phyloP scores from a whole-genome alignment of 2,797 vertebrate species.

The Chrysocyon brachyurus region DNA sequence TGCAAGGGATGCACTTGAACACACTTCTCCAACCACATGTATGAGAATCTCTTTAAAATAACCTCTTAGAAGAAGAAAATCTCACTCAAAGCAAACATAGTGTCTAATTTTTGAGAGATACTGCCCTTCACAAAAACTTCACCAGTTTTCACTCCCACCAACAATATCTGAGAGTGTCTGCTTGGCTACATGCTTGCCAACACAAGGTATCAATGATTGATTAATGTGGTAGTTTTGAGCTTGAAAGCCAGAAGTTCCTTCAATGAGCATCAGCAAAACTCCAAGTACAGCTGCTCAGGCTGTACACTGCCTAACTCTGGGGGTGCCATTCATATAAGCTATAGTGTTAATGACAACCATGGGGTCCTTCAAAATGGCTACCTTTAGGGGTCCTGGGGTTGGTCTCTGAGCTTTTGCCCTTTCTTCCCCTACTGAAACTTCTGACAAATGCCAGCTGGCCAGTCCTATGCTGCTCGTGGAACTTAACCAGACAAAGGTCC shows the following conservation, averaged over 20 bases:
- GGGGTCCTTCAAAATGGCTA: too few species aligned
- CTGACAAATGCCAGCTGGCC: neutral
- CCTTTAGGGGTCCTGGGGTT: rapidly evolving
- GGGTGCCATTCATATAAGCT: too few species aligned
- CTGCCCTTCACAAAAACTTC: neutral
- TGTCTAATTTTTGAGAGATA: neutral
- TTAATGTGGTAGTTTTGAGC: neutral
- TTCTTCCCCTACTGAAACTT: neutral
- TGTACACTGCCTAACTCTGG: neutral
- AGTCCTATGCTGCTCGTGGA: neutral
- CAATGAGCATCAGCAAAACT: neutral
- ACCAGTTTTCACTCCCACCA: neutral
- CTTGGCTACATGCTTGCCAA: neutral
- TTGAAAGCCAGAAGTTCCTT: too few species aligned
- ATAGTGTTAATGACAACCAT: too few species aligned
- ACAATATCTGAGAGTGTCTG: neutral
- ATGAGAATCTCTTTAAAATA: neutral
- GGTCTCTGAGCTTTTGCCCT: neutral
- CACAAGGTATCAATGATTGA: neutral
- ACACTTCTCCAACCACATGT: neutral
- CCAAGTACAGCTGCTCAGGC: neutral
- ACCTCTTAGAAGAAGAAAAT: neutral
- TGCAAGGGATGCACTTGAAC: neutral
- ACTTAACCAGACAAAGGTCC: neutral
- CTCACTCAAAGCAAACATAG: neutral